Evolutionary conservation across 2,797 vertebrate genomes (phyloP).

Genomic region (Hirundo rustica): DNA sequence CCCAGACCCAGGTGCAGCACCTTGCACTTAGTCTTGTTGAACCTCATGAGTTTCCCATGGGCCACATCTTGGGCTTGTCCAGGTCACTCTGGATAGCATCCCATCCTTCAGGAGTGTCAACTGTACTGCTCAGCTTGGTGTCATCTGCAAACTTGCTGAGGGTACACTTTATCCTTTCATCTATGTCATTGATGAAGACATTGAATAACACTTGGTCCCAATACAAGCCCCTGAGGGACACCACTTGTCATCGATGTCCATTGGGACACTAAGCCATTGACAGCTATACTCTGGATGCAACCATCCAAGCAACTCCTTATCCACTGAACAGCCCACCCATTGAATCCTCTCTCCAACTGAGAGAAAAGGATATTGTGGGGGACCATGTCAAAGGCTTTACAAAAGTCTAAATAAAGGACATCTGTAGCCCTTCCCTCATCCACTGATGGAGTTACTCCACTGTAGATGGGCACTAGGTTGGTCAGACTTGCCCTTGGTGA

Average conservation of each 20-base stretch:
- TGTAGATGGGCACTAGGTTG: not conserved
- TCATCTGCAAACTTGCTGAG: not conserved
- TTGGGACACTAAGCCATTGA: not conserved
- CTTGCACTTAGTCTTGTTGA: not conserved
- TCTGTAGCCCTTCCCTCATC: not conserved
- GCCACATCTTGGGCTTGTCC: not conserved
- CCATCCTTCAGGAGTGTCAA: not conserved
- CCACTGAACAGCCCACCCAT: not conserved
- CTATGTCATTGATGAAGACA: not conserved
- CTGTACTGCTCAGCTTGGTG: not conserved
- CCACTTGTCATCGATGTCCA: not conserved
- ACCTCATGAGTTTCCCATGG: not conserved
- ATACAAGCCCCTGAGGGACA: not conserved
- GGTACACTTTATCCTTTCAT: not conserved
- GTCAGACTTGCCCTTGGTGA: not conserved
- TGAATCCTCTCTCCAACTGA: not conserved
- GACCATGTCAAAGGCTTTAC: not conserved
- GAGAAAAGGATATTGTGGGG: not conserved
- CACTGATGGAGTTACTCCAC: not conserved
- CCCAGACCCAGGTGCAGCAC: not conserved
- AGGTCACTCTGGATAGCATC: not conserved
- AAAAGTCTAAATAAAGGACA: not conserved
- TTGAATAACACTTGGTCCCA: not conserved
- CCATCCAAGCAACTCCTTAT: not conserved
- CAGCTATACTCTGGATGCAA: not conserved